Percentiles rank a stretch among this genome's conserved stretches.
These are phyloP conservation scores for Hephaestus fuliginosus DNA, from an alignment of 2,797 vertebrate genomes.

Conservation along the genomic window DNA sequence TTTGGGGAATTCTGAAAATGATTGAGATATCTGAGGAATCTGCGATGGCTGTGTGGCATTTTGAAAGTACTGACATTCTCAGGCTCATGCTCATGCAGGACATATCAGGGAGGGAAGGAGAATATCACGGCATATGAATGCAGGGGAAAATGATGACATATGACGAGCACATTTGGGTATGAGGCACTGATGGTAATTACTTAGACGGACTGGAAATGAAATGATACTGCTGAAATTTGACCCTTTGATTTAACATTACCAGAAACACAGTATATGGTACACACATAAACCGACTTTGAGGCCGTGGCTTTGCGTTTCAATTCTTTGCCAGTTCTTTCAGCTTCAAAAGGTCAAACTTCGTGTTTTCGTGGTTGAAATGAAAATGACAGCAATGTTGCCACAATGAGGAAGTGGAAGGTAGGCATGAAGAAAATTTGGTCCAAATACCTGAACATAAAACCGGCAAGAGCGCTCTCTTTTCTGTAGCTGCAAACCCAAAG, in stretches of 20 bases:
- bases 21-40: conserved; percentile 29
- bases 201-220: conserved; percentile 3
- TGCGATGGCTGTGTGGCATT: conserved; percentile 14
- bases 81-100: conserved; percentile 30
- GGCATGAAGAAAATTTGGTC: conserved; percentile 45
- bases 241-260: conserved; percentile 43
- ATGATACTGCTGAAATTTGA: conserved; percentile 49
- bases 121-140: conserved; percentile 31
- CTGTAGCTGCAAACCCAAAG: conserved; percentile 94
- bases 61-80: conserved; percentile 15
- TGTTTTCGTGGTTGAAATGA: conserved; percentile 17
- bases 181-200: conserved; percentile 3
- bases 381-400: conserved; percentile 21
- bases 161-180: conserved; percentile 16
- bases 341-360: conserved; percentile 67
- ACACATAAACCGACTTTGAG: not conserved
- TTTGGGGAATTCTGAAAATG: conserved; percentile 27
- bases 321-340: not conserved
- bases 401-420: conserved; percentile 27
- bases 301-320: not conserved
- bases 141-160: conserved; percentile 20
- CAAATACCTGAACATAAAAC: conserved; percentile 99
- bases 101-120: not conserved
- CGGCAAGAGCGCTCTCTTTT: conserved; percentile 99
- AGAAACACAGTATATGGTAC: not conserved